A percentile compares a stretch with the other conserved stretches of the same genome.
Evolutionary conservation across 1,140 invertebrate species (phyloP).

Genomic region (Drosophila seguyi): DNA sequence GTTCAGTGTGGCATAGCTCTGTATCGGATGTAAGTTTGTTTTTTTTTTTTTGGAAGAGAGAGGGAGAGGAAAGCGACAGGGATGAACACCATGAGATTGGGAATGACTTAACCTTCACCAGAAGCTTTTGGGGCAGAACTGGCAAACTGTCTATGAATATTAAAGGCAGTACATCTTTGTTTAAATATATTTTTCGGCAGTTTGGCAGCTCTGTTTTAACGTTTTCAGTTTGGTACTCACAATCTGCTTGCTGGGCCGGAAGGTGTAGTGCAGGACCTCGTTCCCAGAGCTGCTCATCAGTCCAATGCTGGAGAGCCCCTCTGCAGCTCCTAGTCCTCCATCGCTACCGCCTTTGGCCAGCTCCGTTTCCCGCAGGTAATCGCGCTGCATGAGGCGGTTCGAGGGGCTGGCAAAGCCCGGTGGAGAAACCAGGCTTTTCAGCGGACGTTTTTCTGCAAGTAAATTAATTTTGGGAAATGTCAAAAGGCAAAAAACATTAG

Average conservation of each 20-base stretch:
- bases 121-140: conserved; percentile 16
- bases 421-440: conserved; percentile 73
- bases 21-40: neutral
- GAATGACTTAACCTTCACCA: conserved; percentile 9
- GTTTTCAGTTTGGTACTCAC: conserved; percentile 62
- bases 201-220: conserved; percentile 1
- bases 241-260: conserved; percentile 85
- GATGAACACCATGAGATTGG: conserved; percentile 37
- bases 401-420: conserved; percentile 83
- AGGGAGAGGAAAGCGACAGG: neutral
- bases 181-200: too few relatives aligned
- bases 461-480: neutral
- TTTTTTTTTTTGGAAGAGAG: conserved; percentile 18
- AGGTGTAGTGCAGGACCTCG: conserved; percentile 84
- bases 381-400: conserved; percentile 77
- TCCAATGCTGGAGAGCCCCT: conserved; percentile 58
- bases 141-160: neutral
- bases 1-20: conserved; percentile 85
- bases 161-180: too few relatives aligned
- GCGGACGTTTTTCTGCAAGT: conserved; percentile 78
- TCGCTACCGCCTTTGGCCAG: conserved; percentile 51
- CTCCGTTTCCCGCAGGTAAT: conserved; percentile 71
- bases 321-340: conserved; percentile 29
- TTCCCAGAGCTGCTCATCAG: conserved; percentile 74
- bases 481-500: neutral